Conservation (phyloP, 2,888 invertebrate genomes). For the Pollenia angustigena region DNA sequence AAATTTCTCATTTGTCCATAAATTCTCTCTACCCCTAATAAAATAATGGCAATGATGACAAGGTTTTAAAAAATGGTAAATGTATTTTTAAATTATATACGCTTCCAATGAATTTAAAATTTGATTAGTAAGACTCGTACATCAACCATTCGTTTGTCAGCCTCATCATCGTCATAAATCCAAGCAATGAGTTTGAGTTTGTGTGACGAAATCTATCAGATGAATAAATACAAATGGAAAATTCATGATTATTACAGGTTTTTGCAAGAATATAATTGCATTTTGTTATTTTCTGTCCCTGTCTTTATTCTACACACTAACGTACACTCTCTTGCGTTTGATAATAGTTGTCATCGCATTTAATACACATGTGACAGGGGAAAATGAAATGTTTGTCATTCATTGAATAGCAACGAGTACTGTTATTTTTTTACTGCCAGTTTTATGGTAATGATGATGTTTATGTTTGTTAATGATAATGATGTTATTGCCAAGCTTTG, state of each 20-base stretch:
- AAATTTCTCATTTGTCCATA: too few species aligned
- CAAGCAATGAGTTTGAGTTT: constrained; percentile 2
- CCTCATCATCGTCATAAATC: constrained; percentile 30
- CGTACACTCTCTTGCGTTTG: not conserved
- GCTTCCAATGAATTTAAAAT: constrained; percentile 59
- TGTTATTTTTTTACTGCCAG: not conserved
- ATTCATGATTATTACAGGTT: constrained; percentile 34
- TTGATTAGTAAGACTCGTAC: constrained; percentile 47
- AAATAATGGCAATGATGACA: too few species aligned
- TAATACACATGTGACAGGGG: constrained; percentile 53
- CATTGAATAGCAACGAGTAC: constrained; percentile 35
- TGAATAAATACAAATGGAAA: not conserved
- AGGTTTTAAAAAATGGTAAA: too few species aligned
- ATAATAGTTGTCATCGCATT: constrained; percentile 45
- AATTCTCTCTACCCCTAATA: too few species aligned
- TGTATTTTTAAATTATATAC: constrained; percentile 41
- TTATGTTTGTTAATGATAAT: constrained; percentile 48
- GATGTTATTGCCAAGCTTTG: constrained; percentile 48
- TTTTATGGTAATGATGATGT: constrained; percentile 44
- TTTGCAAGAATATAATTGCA: constrained; percentile 55
- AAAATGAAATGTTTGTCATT: constrained; percentile 48
- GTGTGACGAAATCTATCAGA: not conserved
- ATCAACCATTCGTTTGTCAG: constrained; percentile 15
- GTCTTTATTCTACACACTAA: too few species aligned
- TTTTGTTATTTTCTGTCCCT: constrained; percentile 40